These are phyloP conservation scores for Coturnix japonica DNA, from an alignment of 2,113 vertebrate genomes.

Conservation along the genomic window DNA sequence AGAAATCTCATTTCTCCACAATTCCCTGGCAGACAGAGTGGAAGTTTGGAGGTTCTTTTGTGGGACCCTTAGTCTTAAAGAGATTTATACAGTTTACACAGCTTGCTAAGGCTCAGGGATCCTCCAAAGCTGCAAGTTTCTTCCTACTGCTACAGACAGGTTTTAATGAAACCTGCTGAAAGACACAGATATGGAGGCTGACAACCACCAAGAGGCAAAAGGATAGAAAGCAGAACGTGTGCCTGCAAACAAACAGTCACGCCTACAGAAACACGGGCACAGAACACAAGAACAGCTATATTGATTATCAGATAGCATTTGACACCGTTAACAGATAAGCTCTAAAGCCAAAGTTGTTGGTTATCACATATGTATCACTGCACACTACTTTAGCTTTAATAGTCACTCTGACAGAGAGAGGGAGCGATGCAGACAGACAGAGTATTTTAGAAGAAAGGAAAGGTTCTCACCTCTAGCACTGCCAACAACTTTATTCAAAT, in stretches of 20 bases:
- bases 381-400: slow-evolving; percentile 63
- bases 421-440: not conserved
- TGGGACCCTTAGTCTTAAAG: not conserved
- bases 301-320: slow-evolving; percentile 78
- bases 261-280: slow-evolving; percentile 46
- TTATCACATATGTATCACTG: slow-evolving; percentile 70
- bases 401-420: slow-evolving; percentile 52
- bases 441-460: not conserved
- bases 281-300: slow-evolving; percentile 51
- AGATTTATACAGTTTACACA: slow-evolving; percentile 11
- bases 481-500: not conserved
- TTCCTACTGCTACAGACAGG: not conserved
- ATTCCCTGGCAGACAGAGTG: not conserved
- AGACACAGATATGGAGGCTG: slow-evolving; percentile 31
- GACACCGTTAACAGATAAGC: slow-evolving; percentile 73
- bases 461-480: slow-evolving; percentile 16
- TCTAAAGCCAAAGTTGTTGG: slow-evolving; percentile 65
- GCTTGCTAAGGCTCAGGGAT: not conserved
- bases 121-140: slow-evolving; percentile 2
- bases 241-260: slow-evolving; percentile 36
- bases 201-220: slow-evolving; percentile 60
- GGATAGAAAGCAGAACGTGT: slow-evolving; percentile 41
- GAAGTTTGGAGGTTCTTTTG: not conserved
- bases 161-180: slow-evolving; percentile 47
- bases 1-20: not conserved